Evolutionary conservation across 2,797 vertebrate genomes (phyloP), one percentile per base, ranked within the genome.

Genomic region (Vipera ursinii): DNA sequence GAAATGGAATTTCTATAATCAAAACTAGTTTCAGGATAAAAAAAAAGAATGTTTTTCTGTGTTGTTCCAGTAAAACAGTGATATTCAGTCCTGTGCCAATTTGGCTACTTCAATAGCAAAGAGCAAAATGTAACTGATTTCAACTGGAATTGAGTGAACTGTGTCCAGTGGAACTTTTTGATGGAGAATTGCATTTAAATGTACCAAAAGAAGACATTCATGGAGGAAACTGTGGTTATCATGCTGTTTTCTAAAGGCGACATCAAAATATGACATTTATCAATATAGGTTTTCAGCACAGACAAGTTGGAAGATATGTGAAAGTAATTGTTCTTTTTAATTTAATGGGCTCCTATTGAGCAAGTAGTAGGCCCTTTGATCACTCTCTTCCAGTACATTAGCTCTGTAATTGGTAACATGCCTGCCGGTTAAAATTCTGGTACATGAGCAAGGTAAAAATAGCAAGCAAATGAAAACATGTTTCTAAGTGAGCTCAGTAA

Each of bases 261-360:
- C 89, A 92, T 90, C 59, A 73, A 94, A 92, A 0, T 85, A 53
- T 91, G 87, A 91, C 90, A 51, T 90, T 56, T 32, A 73, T 92
- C 2, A 87, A 57, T 56, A 69, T 3, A n/a, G 9, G 55, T 90
- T 90, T 57, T 87, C 90, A 53, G 4, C 89, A 7, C 3, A 59
- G 32, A 87, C 93, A 24, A 93, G 87, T 9, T 4, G 93, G 90
- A 4, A 91, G 59, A 5, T 51, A 69, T 85, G 4, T 91, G 88
- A 8, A 89, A 73, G 2, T 32, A 60, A 15, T 7, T 93, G 20
- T 92, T 90, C 44, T 53, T 92, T 90, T 94, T 10, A n/a, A 60
- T 26, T 91, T 93, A 91, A 53, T 17, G 4, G 88, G 14, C 38
- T 90, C 3, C 86, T 89, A 3, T 90, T 91, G 91, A 53, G 90